These are phyloP conservation scores for Callinectes sapidus DNA, from an alignment of 2,888 invertebrate genomes.

Conservation along the genomic window DNA sequence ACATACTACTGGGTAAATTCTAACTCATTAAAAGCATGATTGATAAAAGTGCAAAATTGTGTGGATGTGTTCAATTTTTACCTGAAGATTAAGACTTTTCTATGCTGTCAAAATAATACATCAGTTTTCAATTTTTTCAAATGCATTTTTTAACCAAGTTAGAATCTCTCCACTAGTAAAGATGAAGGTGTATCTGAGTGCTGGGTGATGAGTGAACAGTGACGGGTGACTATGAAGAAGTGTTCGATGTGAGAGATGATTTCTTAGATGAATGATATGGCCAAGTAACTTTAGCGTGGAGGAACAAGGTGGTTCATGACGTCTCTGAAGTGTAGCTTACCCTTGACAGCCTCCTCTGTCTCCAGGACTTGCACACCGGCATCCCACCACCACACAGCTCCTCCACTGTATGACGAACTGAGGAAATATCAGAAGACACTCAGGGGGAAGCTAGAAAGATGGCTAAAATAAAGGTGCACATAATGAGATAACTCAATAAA, in stretches of 20 bases:
- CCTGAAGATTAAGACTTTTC: too few relatives aligned
- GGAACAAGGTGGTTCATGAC: neutral
- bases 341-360: slow-evolving; percentile 29
- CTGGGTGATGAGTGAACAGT: neutral
- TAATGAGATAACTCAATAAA: neutral
- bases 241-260: neutral
- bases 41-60: too few relatives aligned
- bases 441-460: neutral
- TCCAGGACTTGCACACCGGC: slow-evolving; percentile 53
- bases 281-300: neutral
- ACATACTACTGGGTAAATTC: too few relatives aligned
- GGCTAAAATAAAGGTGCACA: neutral
- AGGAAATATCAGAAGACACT: neutral
- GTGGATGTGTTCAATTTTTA: too few relatives aligned
- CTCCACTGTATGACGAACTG: slow-evolving; percentile 54
- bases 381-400: slow-evolving; percentile 65
- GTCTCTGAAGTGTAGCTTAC: neutral
- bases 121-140: too few relatives aligned
- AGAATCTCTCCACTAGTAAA: too few relatives aligned
- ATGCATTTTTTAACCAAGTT: too few relatives aligned
- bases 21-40: too few relatives aligned
- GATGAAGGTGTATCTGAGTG: too few relatives aligned
- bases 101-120: too few relatives aligned
- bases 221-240: neutral
- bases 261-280: neutral